Evolutionary conservation across 2,797 vertebrate genomes (phyloP), one percentile per base, ranked within the genome.

Genomic region (Xenops minutus): DNA sequence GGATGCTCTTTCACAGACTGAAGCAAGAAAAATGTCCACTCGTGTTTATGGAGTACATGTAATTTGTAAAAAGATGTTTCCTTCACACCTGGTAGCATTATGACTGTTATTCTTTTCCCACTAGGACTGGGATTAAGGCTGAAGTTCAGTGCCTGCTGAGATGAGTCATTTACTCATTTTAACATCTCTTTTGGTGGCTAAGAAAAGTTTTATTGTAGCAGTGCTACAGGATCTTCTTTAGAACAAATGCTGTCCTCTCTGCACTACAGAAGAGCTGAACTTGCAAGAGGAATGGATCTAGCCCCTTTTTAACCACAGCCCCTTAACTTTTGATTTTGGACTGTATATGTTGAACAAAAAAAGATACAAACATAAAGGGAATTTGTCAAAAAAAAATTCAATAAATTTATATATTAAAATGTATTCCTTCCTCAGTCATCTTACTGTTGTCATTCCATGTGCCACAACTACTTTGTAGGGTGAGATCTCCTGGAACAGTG

Each of bases 401-500:
- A 73, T 56, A 81, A 90, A 81, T 93, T 93, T 1, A 84, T 78
- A 7, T 84, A 76, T 93, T 82, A 79, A 90, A 89, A 95, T 93
- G 3, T 61, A 89, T 92, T 95, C 77, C 30, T 77, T 96, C 62
- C 48, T 32, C 63, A 81, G 41, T 76, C 41, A 68, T 93, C 89
- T 83, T 59, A 61, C 18, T 92, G 69, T 76, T 49, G 2, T 96
- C 92, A 82, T 93, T 86, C 62, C 39, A 52, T 4, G 29, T 86
- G 59, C 27, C 56, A 59, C 34, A 16, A 89, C 46, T 92, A 82
- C 88, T 94, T 93, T 56, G 51, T 66, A 92, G 54, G 56, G 63
- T 82, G 67, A 93, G 34, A 84, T 74, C 71, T 91, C 59, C 86
- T 93, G 79, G 71, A 96, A 86, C 27, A 88, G 52, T 88, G 94